Evolutionary conservation across 2,797 vertebrate genomes (phyloP).

Genomic region (Eulemur rubriventer): DNA sequence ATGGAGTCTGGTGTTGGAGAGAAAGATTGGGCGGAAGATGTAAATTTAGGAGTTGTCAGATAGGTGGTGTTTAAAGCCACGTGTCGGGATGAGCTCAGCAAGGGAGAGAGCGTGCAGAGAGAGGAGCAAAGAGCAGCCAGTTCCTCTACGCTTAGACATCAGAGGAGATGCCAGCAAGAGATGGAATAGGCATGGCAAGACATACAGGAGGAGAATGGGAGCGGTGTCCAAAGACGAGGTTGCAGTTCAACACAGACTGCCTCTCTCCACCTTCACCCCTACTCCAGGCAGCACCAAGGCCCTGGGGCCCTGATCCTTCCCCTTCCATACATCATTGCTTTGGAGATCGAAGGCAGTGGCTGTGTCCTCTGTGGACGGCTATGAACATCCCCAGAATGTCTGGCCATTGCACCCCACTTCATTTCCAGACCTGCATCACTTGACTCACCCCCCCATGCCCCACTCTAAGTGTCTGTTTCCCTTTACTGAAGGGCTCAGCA

Average conservation of each 20-base stretch:
- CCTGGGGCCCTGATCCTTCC: background rate
- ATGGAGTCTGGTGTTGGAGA: background rate
- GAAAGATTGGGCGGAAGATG: background rate
- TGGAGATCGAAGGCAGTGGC: background rate
- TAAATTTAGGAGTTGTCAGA: constrained; percentile 39
- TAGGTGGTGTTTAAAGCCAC: background rate
- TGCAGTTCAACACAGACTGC: background rate
- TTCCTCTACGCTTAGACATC: background rate
- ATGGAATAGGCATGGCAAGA: background rate
- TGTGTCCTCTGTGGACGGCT: background rate
- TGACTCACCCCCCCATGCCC: background rate
- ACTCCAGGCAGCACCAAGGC: background rate
- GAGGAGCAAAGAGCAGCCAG: background rate
- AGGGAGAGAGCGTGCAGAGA: background rate
- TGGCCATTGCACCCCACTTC: background rate
- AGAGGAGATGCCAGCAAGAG: background rate
- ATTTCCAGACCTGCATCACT: background rate
- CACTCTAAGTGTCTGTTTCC: background rate
- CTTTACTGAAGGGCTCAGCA: background rate
- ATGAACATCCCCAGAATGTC: background rate
- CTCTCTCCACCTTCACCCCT: background rate
- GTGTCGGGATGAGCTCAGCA: background rate
- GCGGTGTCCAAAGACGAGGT: background rate
- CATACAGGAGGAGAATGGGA: background rate
- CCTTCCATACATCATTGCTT: background rate